A percentile compares a stretch with the other conserved stretches of the same genome.
Conservation (phyloP, 2,888 invertebrate genomes). For the Napeogenes sylphis region DNA sequence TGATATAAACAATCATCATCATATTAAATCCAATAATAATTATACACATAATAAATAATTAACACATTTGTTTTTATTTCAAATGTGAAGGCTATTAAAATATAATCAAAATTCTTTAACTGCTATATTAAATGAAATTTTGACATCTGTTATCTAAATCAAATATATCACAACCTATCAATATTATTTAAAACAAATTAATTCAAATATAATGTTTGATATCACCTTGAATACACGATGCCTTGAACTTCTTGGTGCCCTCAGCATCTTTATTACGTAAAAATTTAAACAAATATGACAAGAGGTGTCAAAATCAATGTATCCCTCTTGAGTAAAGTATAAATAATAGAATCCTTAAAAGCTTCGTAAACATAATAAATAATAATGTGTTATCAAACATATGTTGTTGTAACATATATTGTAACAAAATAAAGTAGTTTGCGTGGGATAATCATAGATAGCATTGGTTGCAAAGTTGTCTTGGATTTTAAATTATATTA, state of each 20-base stretch:
- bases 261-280: slow-evolving; percentile 44
- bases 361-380: slow-evolving; percentile 22
- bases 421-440: slow-evolving; percentile 1
- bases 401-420: slow-evolving; percentile 12
- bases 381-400: slow-evolving; percentile 13
- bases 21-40: too few species aligned
- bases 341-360: slow-evolving; percentile 17
- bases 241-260: slow-evolving; percentile 48
- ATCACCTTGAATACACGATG: slow-evolving; percentile 39
- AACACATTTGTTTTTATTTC: too few species aligned
- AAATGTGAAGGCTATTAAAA: too few species aligned
- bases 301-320: slow-evolving; percentile 58
- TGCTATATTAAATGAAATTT: too few species aligned
- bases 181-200: slow-evolving; percentile 25
- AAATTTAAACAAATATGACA: slow-evolving; percentile 46
- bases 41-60: too few species aligned
- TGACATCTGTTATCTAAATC: slow-evolving; percentile 16
- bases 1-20: too few species aligned
- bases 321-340: slow-evolving; percentile 11
- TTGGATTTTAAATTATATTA: too few species aligned
- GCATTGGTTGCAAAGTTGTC: too few species aligned
- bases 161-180: slow-evolving; percentile 14
- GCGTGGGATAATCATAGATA: too few species aligned
- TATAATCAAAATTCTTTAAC: too few species aligned
- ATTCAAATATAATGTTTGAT: slow-evolving; percentile 32